phyloP scores from a whole-genome alignment of 1,140 invertebrate genomes.

The Drosophila aff. region DNA sequence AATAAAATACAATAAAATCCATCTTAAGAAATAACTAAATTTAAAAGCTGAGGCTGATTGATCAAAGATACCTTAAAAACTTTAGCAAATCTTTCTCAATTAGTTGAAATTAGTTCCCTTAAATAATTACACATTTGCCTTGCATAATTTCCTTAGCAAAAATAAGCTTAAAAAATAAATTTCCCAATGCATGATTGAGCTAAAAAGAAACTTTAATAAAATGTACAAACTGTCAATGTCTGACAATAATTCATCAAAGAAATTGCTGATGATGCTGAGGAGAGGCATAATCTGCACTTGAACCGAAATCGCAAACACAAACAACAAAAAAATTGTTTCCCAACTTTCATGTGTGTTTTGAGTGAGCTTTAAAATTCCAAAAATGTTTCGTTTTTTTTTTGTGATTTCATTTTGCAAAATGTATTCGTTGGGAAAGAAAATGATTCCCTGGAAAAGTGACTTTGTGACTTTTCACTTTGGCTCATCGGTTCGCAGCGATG shows the following conservation, averaged over 20 bases:
- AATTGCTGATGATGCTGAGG: conserved; percentile 29
- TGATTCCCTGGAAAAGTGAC: conserved; percentile 66
- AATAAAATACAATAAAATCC: not conserved
- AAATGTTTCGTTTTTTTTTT: conserved; percentile 30
- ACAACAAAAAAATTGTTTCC: conserved; percentile 21
- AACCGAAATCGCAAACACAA: conserved; percentile 27
- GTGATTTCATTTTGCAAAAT: conserved; percentile 7
- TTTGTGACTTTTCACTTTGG: conserved; percentile 72
- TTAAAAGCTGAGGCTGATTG: no score
- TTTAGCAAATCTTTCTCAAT: not conserved
- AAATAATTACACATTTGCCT: conserved; percentile 18
- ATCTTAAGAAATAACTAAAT: not conserved
- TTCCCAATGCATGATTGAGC: conserved; percentile 39
- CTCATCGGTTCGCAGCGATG: conserved; percentile 58
- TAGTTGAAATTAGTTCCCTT: conserved; percentile 1
- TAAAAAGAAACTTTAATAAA: conserved; percentile 11
- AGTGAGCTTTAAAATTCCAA: conserved; percentile 31
- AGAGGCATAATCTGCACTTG: conserved; percentile 31
- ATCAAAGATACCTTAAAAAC: not conserved
- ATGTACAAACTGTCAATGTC: conserved; percentile 44
- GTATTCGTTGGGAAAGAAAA: conserved; percentile 17
- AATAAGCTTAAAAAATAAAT: conserved; percentile 24
- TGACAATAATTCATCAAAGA: conserved; percentile 45
- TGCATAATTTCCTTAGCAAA: conserved; percentile 31
- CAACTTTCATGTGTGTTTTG: conserved; percentile 21